Evolutionary conservation across 2,113 vertebrate genomes (phyloP).

Genomic region (Papio anubis): DNA sequence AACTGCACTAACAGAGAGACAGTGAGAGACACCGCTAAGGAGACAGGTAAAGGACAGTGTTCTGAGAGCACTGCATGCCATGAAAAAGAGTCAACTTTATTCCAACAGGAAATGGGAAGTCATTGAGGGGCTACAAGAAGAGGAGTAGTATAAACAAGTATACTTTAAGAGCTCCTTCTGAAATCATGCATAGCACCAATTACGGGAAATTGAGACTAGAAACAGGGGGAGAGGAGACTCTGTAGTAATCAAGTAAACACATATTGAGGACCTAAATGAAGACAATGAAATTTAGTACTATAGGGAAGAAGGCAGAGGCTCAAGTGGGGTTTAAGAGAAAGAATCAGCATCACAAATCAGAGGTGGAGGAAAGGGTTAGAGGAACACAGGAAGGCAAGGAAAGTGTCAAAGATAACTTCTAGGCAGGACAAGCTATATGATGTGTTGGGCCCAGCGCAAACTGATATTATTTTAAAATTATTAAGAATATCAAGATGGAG

Average conservation of each 20-base stretch:
- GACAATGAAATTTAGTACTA: not conserved
- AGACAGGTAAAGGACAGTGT: not conserved
- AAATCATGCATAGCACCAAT: not conserved
- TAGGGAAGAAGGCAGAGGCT: not conserved
- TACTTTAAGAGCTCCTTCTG: not conserved
- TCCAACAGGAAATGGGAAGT: not conserved
- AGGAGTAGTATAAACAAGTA: not conserved
- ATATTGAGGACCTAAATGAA: not conserved
- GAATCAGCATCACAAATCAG: not conserved
- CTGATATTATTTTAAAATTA: not conserved
- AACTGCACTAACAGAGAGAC: not conserved
- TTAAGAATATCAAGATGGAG: not conserved
- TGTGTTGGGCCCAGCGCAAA: not conserved
- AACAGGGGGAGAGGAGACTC: not conserved
- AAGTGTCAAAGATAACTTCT: not conserved
- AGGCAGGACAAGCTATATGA: not conserved
- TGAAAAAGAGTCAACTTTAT: not conserved
- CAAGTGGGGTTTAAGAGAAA: not conserved
- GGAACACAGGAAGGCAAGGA: not conserved
- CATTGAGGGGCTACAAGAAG: not conserved
- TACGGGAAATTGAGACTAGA: not conserved
- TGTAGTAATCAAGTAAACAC: not conserved
- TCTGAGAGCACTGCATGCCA: not conserved
- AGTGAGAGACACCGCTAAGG: not conserved
- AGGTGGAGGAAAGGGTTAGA: not conserved